Evolutionary conservation across 2,113 vertebrate species (phyloP).

Genomic region (Stomatorhinus ivindoensis): DNA sequence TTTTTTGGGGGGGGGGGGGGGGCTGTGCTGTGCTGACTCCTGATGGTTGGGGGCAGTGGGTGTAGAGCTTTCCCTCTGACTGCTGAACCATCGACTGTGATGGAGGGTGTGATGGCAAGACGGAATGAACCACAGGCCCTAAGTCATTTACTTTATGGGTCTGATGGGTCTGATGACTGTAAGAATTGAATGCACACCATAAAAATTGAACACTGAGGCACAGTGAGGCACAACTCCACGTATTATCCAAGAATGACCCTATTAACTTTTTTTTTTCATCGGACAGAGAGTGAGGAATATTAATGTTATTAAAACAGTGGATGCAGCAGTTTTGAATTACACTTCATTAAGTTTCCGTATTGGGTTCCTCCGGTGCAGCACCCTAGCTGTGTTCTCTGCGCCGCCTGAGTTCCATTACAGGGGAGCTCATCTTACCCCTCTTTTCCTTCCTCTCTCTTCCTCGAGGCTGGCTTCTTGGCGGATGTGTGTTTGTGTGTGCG

Average conservation of each 20-base stretch:
- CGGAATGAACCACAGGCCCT: slow-evolving; percentile 21
- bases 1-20: neutral
- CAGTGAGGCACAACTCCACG: slow-evolving; percentile 42
- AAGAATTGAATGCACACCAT: slow-evolving; percentile 38
- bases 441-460: neutral
- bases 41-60: slow-evolving; percentile 12
- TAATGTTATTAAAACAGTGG: slow-evolving; percentile 36
- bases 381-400: neutral
- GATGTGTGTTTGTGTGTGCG: neutral
- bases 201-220: slow-evolving; percentile 39
- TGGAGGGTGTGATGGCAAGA: neutral
- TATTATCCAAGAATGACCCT: slow-evolving; percentile 45
- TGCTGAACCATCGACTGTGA: neutral
- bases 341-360: slow-evolving; percentile 41
- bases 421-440: neutral
- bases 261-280: slow-evolving; percentile 34
- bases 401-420: neutral
- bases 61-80: neutral
- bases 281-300: slow-evolving; percentile 29
- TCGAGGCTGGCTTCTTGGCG: neutral
- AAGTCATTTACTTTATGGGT: slow-evolving; percentile 34
- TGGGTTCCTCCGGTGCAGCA: slow-evolving; percentile 21
- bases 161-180: slow-evolving; percentile 35
- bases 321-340: slow-evolving; percentile 43
- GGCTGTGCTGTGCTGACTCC: neutral